These are phyloP conservation scores for Nebria salina DNA, from an alignment of 2,888 invertebrate genomes.

Conservation along the genomic window DNA sequence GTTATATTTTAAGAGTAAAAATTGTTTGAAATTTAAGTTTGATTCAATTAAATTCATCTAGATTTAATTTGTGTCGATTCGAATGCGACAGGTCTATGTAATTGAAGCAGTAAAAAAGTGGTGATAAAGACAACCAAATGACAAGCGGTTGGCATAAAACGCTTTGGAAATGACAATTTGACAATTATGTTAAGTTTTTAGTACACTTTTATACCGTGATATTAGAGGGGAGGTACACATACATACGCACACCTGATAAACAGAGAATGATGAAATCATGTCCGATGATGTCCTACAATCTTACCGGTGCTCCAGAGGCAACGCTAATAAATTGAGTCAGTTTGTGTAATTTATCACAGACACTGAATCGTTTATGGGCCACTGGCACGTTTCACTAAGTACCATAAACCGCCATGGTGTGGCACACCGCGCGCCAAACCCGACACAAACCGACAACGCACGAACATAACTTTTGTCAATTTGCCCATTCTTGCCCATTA, in stretches of 20 bases:
- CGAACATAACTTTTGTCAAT: not conserved
- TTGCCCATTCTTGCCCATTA: not conserved
- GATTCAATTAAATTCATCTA: no score
- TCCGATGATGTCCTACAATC: not conserved
- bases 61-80: not conserved
- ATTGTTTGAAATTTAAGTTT: no score
- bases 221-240: not conserved
- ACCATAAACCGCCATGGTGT: conserved; percentile 13
- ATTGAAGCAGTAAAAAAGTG: not conserved
- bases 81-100: not conserved
- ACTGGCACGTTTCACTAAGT: conserved; percentile 43
- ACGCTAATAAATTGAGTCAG: conserved; percentile 31
- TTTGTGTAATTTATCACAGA: conserved; percentile 35
- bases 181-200: not conserved
- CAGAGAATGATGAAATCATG: not conserved
- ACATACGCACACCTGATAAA: conserved; percentile 6
- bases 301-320: not conserved
- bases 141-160: not conserved
- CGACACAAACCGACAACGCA: conserved; percentile 1
- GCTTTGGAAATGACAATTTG: not conserved
- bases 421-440: conserved; percentile 3
- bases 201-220: not conserved
- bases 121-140: not conserved
- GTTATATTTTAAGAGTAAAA: no score
- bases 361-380: conserved; percentile 41